Percentiles rank a stretch among this genome's conserved stretches.
Evolutionary conservation across 2,113 vertebrate genomes (phyloP).

Genomic region (Zapornia atra): DNA sequence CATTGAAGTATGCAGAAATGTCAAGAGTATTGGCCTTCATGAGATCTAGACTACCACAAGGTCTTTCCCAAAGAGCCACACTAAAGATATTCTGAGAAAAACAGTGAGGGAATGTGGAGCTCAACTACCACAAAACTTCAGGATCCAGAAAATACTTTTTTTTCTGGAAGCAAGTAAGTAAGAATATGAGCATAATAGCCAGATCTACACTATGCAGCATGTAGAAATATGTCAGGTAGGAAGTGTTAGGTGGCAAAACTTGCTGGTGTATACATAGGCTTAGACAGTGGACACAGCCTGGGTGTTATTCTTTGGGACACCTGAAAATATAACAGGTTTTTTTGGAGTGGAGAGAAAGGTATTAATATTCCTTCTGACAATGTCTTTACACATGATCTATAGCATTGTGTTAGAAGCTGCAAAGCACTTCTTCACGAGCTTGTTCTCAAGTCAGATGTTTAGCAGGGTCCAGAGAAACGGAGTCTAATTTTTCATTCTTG

Average conservation of each 20-base stretch:
- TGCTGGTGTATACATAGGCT: not conserved
- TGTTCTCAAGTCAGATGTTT: not conserved
- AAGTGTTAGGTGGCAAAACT: not conserved
- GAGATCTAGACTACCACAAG: not conserved
- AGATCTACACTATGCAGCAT: not conserved
- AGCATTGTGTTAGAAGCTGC: not conserved
- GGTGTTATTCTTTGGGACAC: not conserved
- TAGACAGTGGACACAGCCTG: not conserved
- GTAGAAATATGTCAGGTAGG: not conserved
- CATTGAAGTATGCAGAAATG: not conserved
- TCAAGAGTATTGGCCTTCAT: not conserved
- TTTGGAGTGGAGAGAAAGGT: not conserved
- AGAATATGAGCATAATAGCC: not conserved
- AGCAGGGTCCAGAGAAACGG: not conserved
- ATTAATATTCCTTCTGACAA: not conserved
- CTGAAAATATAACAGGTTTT: not conserved
- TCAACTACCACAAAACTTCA: not conserved
- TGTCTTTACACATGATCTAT: not conserved
- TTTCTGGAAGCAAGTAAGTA: not conserved
- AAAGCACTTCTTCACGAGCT: not conserved
- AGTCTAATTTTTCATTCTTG: not conserved
- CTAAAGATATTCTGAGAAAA: not conserved
- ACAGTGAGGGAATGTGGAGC: too few species aligned
- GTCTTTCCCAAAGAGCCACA: not conserved
- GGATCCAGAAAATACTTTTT: not conserved